These are phyloP conservation scores for Eupithecia vulgata DNA, from an alignment of 2,888 invertebrate species.

Conservation along the genomic window DNA sequence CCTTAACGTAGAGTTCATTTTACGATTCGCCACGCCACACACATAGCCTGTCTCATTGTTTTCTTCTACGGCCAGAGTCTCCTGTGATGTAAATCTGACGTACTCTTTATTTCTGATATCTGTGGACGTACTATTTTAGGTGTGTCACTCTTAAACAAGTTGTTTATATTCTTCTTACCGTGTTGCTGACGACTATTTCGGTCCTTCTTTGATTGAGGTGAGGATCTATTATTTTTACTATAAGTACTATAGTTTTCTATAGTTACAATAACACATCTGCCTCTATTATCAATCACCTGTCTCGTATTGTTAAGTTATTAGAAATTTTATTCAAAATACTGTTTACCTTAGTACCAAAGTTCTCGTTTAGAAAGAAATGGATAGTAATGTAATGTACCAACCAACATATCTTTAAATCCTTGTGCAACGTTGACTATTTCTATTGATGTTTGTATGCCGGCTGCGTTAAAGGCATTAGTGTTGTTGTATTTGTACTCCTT, in stretches of 20 bases:
- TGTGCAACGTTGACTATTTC: constrained; percentile 50
- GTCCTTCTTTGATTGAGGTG: background rate
- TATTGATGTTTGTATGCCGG: constrained; percentile 49
- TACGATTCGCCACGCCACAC: background rate
- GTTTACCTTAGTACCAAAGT: constrained; percentile 1
- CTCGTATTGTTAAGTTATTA: background rate
- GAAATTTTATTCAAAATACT: background rate
- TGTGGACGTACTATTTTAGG: background rate
- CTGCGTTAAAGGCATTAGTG: constrained; percentile 50
- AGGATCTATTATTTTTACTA: background rate
- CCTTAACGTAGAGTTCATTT: background rate
- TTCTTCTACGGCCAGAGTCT: background rate
- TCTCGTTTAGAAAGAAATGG: constrained; percentile 35
- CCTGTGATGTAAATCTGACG: background rate
- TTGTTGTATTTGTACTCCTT: constrained; percentile 54
- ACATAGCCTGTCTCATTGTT: background rate
- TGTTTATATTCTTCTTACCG: background rate
- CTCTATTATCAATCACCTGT: background rate
- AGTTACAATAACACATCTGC: background rate
- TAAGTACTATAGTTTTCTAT: background rate
- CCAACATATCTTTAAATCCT: constrained; percentile 43
- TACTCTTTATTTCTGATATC: no score
- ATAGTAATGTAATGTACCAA: constrained; percentile 22
- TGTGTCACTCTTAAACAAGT: background rate
- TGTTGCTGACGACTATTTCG: background rate